Evolutionary conservation across 2,888 invertebrate species (phyloP), one percentile per base, ranked within the genome.

Genomic region (Selenia dentaria): DNA sequence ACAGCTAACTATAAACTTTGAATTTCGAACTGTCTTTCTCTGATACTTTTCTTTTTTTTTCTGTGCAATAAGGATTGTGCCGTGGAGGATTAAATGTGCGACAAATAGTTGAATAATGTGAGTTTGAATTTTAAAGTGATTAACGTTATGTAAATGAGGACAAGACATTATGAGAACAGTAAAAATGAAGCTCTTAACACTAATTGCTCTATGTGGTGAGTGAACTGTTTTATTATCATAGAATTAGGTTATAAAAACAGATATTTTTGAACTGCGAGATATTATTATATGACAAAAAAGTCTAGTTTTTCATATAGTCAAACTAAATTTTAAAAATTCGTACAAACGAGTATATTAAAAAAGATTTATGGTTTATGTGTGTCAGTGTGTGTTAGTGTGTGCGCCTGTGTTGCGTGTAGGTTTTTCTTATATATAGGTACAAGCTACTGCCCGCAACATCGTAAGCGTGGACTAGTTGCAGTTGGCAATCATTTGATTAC

Each of bases 201-300:
- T 89, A 28, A 74, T 88, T 61, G 72, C 80, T 38, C 70, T 88
- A 36, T 88, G 83, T 67, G 88, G 89, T 88, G 69, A 86, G 88
- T 85, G 11, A 22, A n/a, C n/a, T n/a, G n/a, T 29, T 6, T 14
- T 14, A 14, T 8, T 2, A 20, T 20, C 6, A 20, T 6, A 6
- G 1, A 22, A 18, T 18, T 18, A 18, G 18, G 2, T 18, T 18
- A 5, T 18, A 5, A 18, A 18, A 18, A 18, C 6, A 18, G 18
- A n/a, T n/a, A n/a, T n/a, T n/a, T n/a, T n/a, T n/a, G n/a, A n/a
- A n/a, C n/a, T n/a, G n/a, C n/a, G n/a, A n/a, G n/a, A n/a, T n/a
- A n/a, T n/a, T n/a, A n/a, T n/a, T n/a, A n/a, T n/a, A n/a, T n/a
- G n/a, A n/a, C n/a, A n/a, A n/a, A n/a, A n/a, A n/a, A n/a, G n/a